Evolutionary conservation across 2,113 vertebrate species (phyloP), one percentile per base, ranked within the genome.

Genomic region (Saguinus midas): DNA sequence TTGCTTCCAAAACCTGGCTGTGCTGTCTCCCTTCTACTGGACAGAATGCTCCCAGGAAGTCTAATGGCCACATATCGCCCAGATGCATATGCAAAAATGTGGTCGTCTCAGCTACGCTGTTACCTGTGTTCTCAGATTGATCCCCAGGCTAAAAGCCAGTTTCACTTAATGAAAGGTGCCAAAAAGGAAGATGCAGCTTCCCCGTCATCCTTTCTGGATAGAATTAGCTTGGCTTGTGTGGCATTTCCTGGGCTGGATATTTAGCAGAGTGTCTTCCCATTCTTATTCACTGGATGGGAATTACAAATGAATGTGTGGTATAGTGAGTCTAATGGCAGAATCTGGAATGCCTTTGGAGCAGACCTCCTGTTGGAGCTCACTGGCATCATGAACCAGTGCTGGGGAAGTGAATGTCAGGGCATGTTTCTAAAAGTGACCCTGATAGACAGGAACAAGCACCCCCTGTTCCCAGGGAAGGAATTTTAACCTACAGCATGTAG

Each of bases 81-180:
- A 45, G 43, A 45, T 64, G 50, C 40, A 29, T 64, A 32, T 6
- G 21, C 18, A 12, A 61, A 78, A 80, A 48, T 3, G 0, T 55
- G 58, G 55, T 76, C 23, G 4, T 52, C 2, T 2, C 20, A 43
- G n/a, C 66, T 43, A 21, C 0, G 0, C 32, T 14, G 8, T 35
- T 40, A 61, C 50, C 35, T 1, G 29, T 32, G 25, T 75, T 73
- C 45, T 80, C 35, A 16, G 29, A 8, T 21, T 68, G 83, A 81
- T 83, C 37, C 72, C 6, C 25, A 5, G n/a, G 27, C 55, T 1
- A 32, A 70, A 21, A 7, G 43, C 27, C 1, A 2, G 50, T 13
- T 90, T 94, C 35, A 61, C 57, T 58, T 79, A 73, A 57, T 48
- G 58, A 87, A 96, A 92, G 88, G 27, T 32, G 50, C 20, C 8